Percentiles rank a stretch among this genome's conserved stretches.
Conservation (phyloP, 1,140 invertebrate species). For the Heterodera carotae region DNA sequence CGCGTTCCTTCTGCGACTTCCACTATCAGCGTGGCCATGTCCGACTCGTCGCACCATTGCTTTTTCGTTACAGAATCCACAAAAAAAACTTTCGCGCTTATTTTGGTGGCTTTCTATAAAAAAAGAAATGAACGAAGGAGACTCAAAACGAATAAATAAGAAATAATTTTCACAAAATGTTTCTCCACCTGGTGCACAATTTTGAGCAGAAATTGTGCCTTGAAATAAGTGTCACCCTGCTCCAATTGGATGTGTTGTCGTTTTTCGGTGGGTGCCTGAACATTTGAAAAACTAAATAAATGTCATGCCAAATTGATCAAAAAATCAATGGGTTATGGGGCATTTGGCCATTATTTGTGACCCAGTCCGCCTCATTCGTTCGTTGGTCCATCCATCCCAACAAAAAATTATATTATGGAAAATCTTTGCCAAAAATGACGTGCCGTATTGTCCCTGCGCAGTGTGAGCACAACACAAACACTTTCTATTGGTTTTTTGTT, state of each 20-base stretch:
- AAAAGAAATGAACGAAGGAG: too few species aligned
- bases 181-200: slow-evolving; percentile 24
- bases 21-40: slow-evolving; percentile 19
- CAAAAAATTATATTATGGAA: too few species aligned
- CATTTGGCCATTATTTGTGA: slow-evolving; percentile 15
- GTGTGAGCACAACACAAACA: slow-evolving; percentile 27
- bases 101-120: slow-evolving; percentile 21
- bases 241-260: slow-evolving; percentile 29
- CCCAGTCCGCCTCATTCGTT: neutral
- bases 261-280: slow-evolving; percentile 22
- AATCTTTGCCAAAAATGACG: neutral
- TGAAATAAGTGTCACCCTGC: slow-evolving; percentile 25
- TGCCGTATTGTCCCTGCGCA: slow-evolving; percentile 27
- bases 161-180: neutral
- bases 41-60: slow-evolving; percentile 28
- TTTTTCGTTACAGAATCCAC: slow-evolving; percentile 23
- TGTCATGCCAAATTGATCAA: too few species aligned
- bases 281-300: neutral
- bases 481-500: slow-evolving; percentile 27
- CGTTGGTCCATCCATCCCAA: too few species aligned
- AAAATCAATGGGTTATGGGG: too few species aligned
- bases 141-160: too few species aligned
- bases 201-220: slow-evolving; percentile 35
- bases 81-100: slow-evolving; percentile 26
- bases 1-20: slow-evolving; percentile 18